These are phyloP conservation scores for Mungos mungo DNA, from an alignment of 2,113 vertebrate genomes.

Conservation along the genomic window DNA sequence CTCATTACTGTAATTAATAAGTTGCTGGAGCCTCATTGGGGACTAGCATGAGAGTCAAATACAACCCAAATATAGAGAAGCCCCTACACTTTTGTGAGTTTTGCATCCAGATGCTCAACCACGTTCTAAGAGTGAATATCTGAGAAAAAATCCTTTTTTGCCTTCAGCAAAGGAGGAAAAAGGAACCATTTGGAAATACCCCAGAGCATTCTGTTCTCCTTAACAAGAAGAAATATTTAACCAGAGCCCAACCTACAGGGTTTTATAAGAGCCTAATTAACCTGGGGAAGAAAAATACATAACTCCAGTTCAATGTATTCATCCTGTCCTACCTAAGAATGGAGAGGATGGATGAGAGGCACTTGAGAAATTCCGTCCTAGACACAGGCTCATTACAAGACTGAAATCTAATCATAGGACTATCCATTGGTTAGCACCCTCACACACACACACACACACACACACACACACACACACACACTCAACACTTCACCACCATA, in stretches of 20 bases:
- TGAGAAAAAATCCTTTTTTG: background rate
- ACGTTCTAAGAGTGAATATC: background rate
- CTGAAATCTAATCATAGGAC: background rate
- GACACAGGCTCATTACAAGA: background rate
- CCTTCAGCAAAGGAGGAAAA: background rate
- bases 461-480: background rate
- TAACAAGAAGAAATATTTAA: background rate
- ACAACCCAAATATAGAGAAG: background rate
- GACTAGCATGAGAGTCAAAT: background rate
- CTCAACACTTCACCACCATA: background rate
- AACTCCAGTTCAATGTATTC: background rate
- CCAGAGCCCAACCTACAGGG: background rate
- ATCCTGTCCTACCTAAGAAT: background rate
- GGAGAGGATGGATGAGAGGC: background rate
- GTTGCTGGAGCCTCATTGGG: background rate
- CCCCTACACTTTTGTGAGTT: background rate
- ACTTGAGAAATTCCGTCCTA: background rate
- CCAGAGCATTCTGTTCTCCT: background rate
- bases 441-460: background rate
- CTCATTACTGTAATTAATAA: background rate
- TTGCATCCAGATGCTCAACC: background rate
- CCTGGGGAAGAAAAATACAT: background rate
- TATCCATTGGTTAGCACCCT: too few species aligned
- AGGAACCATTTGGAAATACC: background rate
- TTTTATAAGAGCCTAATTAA: background rate